A percentile compares a stretch with the other conserved stretches of the same genome.
These are phyloP conservation scores for Aegypius monachus DNA, from an alignment of 2,113 vertebrate genomes.

Conservation along the genomic window DNA sequence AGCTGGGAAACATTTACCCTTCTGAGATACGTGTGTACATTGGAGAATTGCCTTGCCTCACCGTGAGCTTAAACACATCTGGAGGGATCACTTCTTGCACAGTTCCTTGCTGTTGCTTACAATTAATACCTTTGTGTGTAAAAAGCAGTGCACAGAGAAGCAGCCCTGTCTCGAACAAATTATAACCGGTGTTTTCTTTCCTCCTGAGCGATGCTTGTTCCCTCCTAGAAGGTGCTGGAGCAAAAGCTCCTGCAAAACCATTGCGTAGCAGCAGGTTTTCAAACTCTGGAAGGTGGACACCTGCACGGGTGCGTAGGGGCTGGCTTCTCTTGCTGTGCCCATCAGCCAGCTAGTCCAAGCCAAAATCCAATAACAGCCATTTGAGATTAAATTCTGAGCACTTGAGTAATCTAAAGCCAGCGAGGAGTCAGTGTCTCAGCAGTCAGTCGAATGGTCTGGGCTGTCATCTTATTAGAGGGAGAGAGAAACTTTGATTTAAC, in stretches of 20 bases:
- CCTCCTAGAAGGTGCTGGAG: not conserved
- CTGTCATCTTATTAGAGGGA: slow-evolving; percentile 61
- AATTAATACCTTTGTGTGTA: not conserved
- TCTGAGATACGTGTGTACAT: slow-evolving; percentile 46
- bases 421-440: slow-evolving; percentile 53
- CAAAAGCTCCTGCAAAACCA: not conserved
- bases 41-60: slow-evolving; percentile 48
- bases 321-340: not conserved
- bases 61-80: not conserved
- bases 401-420: slow-evolving; percentile 66
- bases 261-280: not conserved
- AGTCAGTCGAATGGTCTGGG: slow-evolving; percentile 52
- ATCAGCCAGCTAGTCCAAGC: not conserved
- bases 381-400: slow-evolving; percentile 63
- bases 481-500: slow-evolving; percentile 68
- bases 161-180: not conserved
- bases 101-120: not conserved
- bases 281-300: not conserved
- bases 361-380: slow-evolving; percentile 36
- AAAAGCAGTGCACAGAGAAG: not conserved
- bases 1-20: slow-evolving; percentile 65
- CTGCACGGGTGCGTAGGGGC: not conserved
- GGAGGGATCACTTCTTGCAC: not conserved
- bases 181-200: not conserved
- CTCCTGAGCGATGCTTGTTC: not conserved